These are phyloP conservation scores for Venturia canescens DNA, from an alignment of 1,140 invertebrate genomes.

Conservation along the genomic window DNA sequence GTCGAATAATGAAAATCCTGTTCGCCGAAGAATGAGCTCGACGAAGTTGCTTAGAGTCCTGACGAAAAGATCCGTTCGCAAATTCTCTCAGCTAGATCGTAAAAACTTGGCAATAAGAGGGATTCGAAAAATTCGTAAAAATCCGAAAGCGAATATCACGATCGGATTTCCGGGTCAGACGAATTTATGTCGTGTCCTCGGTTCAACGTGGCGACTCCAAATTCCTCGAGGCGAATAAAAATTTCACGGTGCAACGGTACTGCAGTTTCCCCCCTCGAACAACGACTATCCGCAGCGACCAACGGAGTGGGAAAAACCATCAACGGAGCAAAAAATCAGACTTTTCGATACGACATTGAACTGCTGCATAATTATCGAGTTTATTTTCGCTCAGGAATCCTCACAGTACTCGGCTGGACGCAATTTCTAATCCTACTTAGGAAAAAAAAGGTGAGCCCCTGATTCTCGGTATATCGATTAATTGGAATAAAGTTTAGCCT, in stretches of 20 bases:
- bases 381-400: too few relatives aligned
- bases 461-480: background rate
- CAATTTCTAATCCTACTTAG: background rate
- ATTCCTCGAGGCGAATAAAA: background rate
- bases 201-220: background rate
- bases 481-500: background rate
- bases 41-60: too few relatives aligned
- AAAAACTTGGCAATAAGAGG: background rate
- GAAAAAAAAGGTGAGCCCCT: too few relatives aligned
- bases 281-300: background rate
- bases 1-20: too few relatives aligned
- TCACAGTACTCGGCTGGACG: background rate
- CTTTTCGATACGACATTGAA: background rate
- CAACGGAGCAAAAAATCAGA: background rate
- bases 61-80: too few relatives aligned
- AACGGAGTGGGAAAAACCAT: background rate
- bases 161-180: constrained; percentile 10
- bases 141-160: background rate
- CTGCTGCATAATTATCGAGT: too few relatives aligned
- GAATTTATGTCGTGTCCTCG: constrained; percentile 2
- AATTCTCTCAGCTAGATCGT: background rate
- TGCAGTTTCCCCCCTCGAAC: background rate
- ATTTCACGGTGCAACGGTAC: background rate
- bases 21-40: too few relatives aligned
- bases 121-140: background rate